Base-by-base conservation (phyloP, 2,888 invertebrate species). In the Tetrapedia diversipes region DNA sequence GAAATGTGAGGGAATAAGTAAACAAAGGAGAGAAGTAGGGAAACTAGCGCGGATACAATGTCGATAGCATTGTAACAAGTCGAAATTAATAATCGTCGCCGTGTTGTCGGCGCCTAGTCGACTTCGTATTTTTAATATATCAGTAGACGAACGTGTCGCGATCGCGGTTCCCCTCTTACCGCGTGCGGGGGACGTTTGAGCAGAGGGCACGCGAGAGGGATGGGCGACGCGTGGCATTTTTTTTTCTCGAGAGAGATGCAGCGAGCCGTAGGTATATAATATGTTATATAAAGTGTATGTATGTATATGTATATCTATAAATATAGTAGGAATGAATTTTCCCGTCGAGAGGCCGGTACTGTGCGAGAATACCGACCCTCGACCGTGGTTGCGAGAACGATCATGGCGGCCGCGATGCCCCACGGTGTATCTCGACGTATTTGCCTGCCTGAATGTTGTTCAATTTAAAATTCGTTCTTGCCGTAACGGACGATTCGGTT, bases 261-360 rank as follows among this genome's bases (percentile, higher is more conserved):
- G 73, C 75, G 66, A 65, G 59, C 69, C 70, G 77, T 76, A 37
- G 66, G 60, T 61, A 69, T 66, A 64, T 39, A 45, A 65, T 51
- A 69, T 71, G 65, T 45, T 67, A 79, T 66, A 75, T 59, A 67
- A 51, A 69, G 32, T 75, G 65, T 81, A 64, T 70, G 65, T 81
- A 73, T 84, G 75, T 76, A 82, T 77, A 77, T 82, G 66, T 82
- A 77, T 71, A 72, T 80, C 75, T 71, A 74, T 80, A 82, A 67
- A 66, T 84, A 76, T 80, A 80, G 74, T 83, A 80, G 73, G 63
- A 80, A 68, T 60, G 65, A 83, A 84, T 82, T 80, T 64, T 53
- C 45, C 72, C 47, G 60, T 57, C 49, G 51, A 37, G 57, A 41
- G 66, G 57, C 68, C 59, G 75, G 53, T 53, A 22, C 10, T 24